Evolutionary conservation across 2,797 vertebrate species (phyloP).

Genomic region (Pelodytes ibericus): DNA sequence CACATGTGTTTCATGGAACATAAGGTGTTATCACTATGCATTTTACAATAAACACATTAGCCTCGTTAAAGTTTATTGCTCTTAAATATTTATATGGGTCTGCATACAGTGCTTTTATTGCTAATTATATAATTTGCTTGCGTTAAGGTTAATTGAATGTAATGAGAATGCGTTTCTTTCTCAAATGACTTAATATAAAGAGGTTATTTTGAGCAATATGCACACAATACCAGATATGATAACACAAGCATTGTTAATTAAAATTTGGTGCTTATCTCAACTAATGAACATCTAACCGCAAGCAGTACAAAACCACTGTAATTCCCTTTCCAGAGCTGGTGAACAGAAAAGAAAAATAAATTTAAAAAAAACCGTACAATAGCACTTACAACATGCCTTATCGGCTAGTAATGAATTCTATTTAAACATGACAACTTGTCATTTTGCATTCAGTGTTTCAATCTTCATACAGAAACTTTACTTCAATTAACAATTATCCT

Average conservation of each 20-base stretch:
- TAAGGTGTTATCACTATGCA: background rate
- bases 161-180: background rate
- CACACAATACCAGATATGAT: slow-evolving; percentile 5
- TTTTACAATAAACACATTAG: background rate
- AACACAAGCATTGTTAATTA: slow-evolving; percentile 26
- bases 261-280: background rate
- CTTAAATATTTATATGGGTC: background rate
- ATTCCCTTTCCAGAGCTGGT: background rate
- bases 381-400: background rate
- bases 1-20: background rate
- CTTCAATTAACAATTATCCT: background rate
- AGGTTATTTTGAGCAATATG: background rate
- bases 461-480: background rate
- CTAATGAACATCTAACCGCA: slow-evolving; percentile 5
- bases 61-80: background rate
- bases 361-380: background rate
- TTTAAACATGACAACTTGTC: background rate
- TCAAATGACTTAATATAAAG: slow-evolving; percentile 14
- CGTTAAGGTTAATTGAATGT: background rate
- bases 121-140: background rate
- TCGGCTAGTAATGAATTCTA: background rate
- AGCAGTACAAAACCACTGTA: slow-evolving; percentile 15
- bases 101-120: background rate
- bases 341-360: background rate
- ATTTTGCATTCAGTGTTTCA: background rate